Percentiles rank a stretch among this genome's conserved stretches.
Conservation (phyloP, 1,140 invertebrate genomes). For the Pissodes strobi region DNA sequence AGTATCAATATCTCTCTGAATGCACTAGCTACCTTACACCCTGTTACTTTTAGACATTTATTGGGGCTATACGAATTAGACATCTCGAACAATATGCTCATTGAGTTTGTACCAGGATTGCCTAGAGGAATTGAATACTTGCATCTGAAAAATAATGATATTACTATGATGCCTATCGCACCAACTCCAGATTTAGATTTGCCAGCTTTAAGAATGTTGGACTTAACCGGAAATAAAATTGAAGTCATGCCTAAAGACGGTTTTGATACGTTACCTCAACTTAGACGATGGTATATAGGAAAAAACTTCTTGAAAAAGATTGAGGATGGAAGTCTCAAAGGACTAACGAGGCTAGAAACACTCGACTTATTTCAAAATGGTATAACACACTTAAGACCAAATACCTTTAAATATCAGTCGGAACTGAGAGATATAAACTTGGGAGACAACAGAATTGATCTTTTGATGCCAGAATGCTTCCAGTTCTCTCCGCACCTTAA, state of each 20-base stretch:
- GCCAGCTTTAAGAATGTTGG: constrained; percentile 71
- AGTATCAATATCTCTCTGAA: constrained; percentile 80
- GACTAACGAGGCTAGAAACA: constrained; percentile 71
- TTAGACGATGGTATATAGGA: constrained; percentile 76
- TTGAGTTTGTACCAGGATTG: constrained; percentile 71
- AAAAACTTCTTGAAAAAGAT: constrained; percentile 74
- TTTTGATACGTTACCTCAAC: constrained; percentile 68
- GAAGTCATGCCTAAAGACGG: constrained; percentile 69
- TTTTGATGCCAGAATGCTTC: constrained; percentile 69
- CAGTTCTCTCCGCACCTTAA: constrained; percentile 67
- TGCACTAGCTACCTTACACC: constrained; percentile 67
- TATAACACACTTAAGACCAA: constrained; percentile 67
- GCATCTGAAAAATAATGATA: constrained; percentile 74
- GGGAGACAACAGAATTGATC: constrained; percentile 75
- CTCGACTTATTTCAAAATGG: constrained; percentile 80
- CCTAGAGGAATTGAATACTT: constrained; percentile 78
- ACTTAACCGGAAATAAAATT: constrained; percentile 78
- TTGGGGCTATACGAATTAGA: constrained; percentile 78
- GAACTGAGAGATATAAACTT: constrained; percentile 72
- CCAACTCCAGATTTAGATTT: constrained; percentile 70
- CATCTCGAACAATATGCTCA: constrained; percentile 73
- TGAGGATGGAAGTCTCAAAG: constrained; percentile 71
- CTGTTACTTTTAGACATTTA: constrained; percentile 74
- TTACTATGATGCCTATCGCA: constrained; percentile 67
- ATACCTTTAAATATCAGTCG: constrained; percentile 67